Evolutionary conservation across 2,113 vertebrate species (phyloP), one percentile per base, ranked within the genome.

Genomic region (Psephotus haematonotus): DNA sequence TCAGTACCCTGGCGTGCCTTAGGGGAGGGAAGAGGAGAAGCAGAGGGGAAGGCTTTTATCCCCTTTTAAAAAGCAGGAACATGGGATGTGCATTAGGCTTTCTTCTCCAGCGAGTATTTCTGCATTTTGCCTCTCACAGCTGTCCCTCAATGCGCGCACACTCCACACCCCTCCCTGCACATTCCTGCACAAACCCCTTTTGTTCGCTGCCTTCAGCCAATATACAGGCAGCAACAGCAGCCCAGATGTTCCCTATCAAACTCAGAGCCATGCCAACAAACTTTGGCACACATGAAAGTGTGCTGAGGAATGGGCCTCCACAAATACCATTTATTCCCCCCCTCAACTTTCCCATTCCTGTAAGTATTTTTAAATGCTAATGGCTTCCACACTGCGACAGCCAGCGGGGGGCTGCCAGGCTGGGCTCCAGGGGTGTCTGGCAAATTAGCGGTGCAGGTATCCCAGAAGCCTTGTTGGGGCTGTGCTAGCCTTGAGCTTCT

Each of bases 161-260:
- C 77, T 77, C 81, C 39, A 5, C 71, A 57, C 88, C 91, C 97
- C 95, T 82, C 59, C 92, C 85, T 2, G 6, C 17, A 8, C 95
- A 82, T 93, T 97, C 97, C 95, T 97, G 96, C 98, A 98, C 97
- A 98, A 96, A 92, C 97, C 94, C 93, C 96, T 98, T 98, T 98
- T 98, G 98, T 98, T 98, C 86, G 15, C 96, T 95, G 96, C 97
- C 95, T 94, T 90, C 92, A 88, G 50, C 92, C 96, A 97, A 96
- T 96, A 95, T 75, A 43, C 86, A 91, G 85, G 92, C 97, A 91
- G 92, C 94, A 97, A 94, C 97, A 88, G 96, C 97, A 97, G 97
- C 97, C 98, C 98, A 99, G 98, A 98, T 99, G 98, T 98, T 98
- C 98, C 98, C 97, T 97, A 98, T 99, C 98, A 99, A 97, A 95